These are phyloP conservation scores for Recurvirostra avosetta DNA, from an alignment of 2,113 vertebrate genomes.

Conservation along the genomic window DNA sequence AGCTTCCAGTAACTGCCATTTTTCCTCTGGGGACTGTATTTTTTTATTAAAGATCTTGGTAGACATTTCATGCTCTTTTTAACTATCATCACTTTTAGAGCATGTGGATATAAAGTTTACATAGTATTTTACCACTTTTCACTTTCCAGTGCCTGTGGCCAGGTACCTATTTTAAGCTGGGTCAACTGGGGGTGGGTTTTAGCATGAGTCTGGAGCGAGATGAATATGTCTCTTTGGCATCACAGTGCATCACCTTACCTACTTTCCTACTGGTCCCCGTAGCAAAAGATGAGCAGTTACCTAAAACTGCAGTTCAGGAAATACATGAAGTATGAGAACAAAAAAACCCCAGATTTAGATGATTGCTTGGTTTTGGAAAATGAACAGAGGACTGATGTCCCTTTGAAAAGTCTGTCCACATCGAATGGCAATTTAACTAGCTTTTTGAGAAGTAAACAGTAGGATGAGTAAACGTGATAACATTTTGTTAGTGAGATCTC, in stretches of 20 bases:
- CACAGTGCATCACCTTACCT: background rate
- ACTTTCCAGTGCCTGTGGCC: background rate
- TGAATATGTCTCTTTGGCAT: background rate
- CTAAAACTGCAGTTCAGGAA: background rate
- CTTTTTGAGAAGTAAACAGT: background rate
- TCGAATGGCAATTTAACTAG: background rate
- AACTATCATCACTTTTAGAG: background rate
- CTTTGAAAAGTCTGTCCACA: background rate
- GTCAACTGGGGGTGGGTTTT: background rate
- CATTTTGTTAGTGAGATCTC: constrained; percentile 13
- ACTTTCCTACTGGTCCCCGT: background rate
- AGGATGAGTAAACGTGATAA: constrained; percentile 20
- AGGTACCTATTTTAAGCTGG: background rate
- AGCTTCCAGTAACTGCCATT: background rate
- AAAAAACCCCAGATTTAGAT: background rate
- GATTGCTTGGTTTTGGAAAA: background rate
- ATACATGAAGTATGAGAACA: background rate
- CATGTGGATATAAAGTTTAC: background rate
- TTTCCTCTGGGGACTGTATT: background rate
- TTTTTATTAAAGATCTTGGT: background rate
- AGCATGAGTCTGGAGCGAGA: background rate
- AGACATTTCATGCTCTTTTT: background rate
- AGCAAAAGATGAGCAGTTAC: background rate
- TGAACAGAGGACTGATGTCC: background rate
- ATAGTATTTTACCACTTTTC: background rate